These are phyloP conservation scores for Homarus gammarus DNA, from an alignment of 2,888 invertebrate species.

Conservation along the genomic window DNA sequence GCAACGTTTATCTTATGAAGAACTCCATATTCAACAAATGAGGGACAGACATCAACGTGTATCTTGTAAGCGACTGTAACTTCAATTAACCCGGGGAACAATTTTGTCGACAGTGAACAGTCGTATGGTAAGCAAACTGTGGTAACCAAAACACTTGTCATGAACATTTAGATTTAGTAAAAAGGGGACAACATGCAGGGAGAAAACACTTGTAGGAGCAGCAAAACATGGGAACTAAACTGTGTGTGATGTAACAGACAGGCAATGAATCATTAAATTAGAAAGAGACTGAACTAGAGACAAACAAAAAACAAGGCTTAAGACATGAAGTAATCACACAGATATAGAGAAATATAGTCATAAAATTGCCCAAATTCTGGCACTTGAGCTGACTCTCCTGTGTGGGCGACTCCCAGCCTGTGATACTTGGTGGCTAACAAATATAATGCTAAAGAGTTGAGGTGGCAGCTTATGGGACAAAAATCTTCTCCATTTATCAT, in stretches of 20 bases:
- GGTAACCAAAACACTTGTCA: neutral
- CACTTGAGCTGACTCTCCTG: neutral
- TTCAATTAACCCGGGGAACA: no score
- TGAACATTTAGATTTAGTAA: neutral
- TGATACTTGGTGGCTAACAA: neutral
- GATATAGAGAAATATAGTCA: neutral
- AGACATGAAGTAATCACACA: no score
- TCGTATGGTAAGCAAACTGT: neutral
- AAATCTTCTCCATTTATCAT: neutral
- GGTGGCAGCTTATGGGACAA: neutral
- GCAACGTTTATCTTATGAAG: neutral
- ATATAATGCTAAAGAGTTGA: neutral
- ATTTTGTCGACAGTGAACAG: neutral
- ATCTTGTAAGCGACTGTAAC: no score
- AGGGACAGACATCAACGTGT: no score
- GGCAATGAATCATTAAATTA: neutral
- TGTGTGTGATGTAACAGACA: neutral
- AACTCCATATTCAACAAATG: neutral
- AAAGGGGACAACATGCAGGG: neutral
- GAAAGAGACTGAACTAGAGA: neutral
- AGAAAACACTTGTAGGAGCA: neutral
- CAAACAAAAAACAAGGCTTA: no score
- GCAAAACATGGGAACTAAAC: neutral
- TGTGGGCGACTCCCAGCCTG: neutral
- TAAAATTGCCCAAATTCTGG: neutral